These are phyloP conservation scores for Aptenodytes forsteri DNA, from an alignment of 2,113 vertebrate genomes.

Conservation along the genomic window DNA sequence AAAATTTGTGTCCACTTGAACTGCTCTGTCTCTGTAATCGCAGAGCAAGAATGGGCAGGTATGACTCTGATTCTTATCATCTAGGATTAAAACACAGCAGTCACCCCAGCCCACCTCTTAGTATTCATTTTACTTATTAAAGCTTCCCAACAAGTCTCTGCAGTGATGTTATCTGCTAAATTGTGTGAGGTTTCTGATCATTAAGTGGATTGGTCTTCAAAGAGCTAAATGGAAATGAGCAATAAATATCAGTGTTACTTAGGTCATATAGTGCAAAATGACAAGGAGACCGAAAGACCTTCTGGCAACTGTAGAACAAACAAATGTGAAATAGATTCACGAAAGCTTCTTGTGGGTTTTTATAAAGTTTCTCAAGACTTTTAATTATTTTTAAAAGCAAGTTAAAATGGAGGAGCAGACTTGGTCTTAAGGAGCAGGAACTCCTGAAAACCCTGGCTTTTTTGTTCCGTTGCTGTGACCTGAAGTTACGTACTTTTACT, in stretches of 20 bases:
- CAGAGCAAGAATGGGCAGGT: slow-evolving; percentile 54
- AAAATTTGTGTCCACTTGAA: slow-evolving; percentile 71
- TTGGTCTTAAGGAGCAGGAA: not conserved
- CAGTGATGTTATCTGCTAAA: slow-evolving; percentile 75
- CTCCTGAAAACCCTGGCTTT: not conserved
- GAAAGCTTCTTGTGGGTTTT: not conserved
- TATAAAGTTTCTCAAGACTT: not conserved
- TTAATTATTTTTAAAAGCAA: not conserved
- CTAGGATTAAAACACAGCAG: slow-evolving; percentile 56
- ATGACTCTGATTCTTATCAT: slow-evolving; percentile 71
- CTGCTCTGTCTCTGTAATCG: slow-evolving; percentile 43
- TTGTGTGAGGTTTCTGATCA: slow-evolving; percentile 75
- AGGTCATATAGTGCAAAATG: slow-evolving; percentile 63
- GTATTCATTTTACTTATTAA: slow-evolving; percentile 75
- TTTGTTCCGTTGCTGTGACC: not conserved
- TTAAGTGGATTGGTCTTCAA: slow-evolving; percentile 73
- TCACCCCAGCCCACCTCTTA: slow-evolving; percentile 70
- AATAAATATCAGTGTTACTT: slow-evolving; percentile 72
- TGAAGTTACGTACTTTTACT: not conserved
- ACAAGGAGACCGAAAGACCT: slow-evolving; percentile 61
- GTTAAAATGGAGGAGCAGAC: not conserved
- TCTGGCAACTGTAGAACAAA: slow-evolving; percentile 52
- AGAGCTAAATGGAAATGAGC: slow-evolving; percentile 73
- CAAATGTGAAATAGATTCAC: not conserved
- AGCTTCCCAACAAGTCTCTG: slow-evolving; percentile 70